Evolutionary conservation across 2,113 vertebrate genomes (phyloP).

Genomic region (Eclectus roratus): DNA sequence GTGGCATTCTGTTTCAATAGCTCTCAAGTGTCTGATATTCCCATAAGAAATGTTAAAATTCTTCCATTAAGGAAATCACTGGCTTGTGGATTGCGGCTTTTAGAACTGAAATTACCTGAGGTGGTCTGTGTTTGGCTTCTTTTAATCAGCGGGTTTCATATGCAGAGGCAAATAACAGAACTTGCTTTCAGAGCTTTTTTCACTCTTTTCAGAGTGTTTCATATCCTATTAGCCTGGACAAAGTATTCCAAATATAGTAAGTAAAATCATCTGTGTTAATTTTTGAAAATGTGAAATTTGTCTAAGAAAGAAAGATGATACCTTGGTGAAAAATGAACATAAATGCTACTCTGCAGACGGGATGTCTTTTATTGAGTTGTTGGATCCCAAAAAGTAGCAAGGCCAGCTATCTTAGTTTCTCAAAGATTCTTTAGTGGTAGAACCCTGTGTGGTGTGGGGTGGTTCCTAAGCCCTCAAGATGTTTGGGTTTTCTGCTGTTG

Average conservation of each 20-base stretch:
- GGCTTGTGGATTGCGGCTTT: background rate
- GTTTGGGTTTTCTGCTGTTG: background rate
- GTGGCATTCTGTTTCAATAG: constrained; percentile 39
- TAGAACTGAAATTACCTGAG: background rate
- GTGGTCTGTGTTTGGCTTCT: background rate
- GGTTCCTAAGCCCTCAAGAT: background rate
- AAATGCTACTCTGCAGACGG: background rate
- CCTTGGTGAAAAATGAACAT: background rate
- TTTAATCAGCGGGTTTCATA: background rate
- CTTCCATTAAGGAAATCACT: constrained; percentile 17
- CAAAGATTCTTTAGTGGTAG: background rate
- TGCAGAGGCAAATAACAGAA: background rate
- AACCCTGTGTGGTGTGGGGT: fast-evolving
- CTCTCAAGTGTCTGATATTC: background rate
- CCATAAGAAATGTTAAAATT: constrained; percentile 38
- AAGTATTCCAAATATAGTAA: background rate
- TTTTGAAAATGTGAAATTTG: background rate
- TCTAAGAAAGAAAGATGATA: background rate
- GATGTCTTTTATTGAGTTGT: background rate
- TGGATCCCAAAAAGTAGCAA: background rate
- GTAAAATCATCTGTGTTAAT: fast-evolving
- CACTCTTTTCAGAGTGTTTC: background rate
- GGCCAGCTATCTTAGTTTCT: background rate
- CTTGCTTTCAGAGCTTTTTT: background rate
- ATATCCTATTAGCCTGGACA: background rate